A percentile compares a stretch with the other conserved stretches of the same genome.
Evolutionary conservation across 2,888 invertebrate genomes (phyloP).

Genomic region (Cristatella mucedo): DNA sequence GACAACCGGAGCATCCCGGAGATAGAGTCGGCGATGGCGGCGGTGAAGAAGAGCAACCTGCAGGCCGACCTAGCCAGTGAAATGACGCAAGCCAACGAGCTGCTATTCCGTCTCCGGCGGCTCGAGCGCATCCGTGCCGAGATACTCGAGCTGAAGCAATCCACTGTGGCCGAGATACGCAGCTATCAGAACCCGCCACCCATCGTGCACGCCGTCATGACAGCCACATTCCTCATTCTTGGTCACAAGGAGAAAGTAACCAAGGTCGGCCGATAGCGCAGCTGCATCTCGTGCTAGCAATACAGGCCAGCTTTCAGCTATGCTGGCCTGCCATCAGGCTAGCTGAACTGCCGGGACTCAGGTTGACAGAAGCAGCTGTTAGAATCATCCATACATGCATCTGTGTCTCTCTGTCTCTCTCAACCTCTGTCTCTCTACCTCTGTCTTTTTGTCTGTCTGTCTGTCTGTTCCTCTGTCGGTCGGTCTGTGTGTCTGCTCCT

Average conservation of each 20-base stretch:
- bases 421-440: too few relatives aligned
- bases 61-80: slow-evolving; percentile 24
- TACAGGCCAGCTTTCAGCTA: too few relatives aligned
- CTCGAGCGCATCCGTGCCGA: slow-evolving; percentile 20
- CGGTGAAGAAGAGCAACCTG: slow-evolving; percentile 26
- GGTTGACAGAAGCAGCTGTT: too few relatives aligned
- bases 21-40: slow-evolving; percentile 27
- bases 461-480: too few relatives aligned
- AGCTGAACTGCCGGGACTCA: too few relatives aligned
- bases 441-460: too few relatives aligned
- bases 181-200: slow-evolving; percentile 24
- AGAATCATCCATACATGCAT: too few relatives aligned
- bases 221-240: slow-evolving; percentile 24
- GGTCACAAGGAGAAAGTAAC: slow-evolving; percentile 32
- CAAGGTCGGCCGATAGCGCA: slow-evolving; percentile 26
- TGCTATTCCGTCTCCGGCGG: slow-evolving; percentile 18
- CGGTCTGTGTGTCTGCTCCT: too few relatives aligned
- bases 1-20: slow-evolving; percentile 22
- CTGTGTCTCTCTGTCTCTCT: too few relatives aligned
- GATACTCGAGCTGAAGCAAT: slow-evolving; percentile 23
- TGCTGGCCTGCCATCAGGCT: too few relatives aligned
- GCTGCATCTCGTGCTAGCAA: too few relatives aligned
- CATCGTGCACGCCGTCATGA: slow-evolving; percentile 27
- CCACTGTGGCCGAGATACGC: slow-evolving; percentile 29
- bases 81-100: slow-evolving; percentile 23